These are phyloP conservation scores for Ictidomys tridecemlineatus DNA, from an alignment of 2,113 vertebrate species.

Conservation along the genomic window DNA sequence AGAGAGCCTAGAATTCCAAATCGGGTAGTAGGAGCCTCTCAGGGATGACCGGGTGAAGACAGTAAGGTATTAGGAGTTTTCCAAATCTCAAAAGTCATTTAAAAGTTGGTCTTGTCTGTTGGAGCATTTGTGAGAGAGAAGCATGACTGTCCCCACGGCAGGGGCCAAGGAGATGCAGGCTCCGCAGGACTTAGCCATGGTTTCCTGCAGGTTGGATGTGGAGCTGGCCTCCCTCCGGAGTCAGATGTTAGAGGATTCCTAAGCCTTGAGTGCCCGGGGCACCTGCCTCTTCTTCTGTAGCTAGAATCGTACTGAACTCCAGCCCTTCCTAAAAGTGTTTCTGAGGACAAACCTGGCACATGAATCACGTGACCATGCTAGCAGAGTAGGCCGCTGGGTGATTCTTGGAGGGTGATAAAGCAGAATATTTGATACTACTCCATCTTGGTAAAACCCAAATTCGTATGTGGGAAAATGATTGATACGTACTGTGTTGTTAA, in stretches of 20 bases:
- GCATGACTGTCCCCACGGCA: not conserved
- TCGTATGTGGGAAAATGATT: not conserved
- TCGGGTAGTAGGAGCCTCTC: not conserved
- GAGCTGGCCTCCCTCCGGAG: not conserved
- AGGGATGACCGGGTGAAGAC: not conserved
- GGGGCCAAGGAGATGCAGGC: not conserved
- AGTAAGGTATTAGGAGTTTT: not conserved
- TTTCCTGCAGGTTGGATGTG: not conserved
- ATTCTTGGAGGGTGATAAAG: not conserved
- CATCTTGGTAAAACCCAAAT: not conserved
- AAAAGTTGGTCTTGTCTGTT: not conserved
- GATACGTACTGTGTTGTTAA: not conserved
- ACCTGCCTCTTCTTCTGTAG: not conserved
- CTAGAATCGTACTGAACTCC: not conserved
- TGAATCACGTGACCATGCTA: not conserved
- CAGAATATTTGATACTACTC: constrained; percentile 11
- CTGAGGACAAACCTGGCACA: not conserved
- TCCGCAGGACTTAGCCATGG: not conserved
- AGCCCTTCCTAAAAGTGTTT: not conserved
- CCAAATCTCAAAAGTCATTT: constrained; percentile 14
- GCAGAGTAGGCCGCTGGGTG: not conserved
- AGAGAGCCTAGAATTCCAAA: constrained; percentile 47
- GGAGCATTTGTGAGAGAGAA: not conserved
- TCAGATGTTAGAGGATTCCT: not conserved
- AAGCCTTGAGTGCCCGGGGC: not conserved